Evolutionary conservation across 1,140 invertebrate genomes (phyloP), one percentile per base, ranked within the genome.

Genomic region (Zaprionus nigranus): DNA sequence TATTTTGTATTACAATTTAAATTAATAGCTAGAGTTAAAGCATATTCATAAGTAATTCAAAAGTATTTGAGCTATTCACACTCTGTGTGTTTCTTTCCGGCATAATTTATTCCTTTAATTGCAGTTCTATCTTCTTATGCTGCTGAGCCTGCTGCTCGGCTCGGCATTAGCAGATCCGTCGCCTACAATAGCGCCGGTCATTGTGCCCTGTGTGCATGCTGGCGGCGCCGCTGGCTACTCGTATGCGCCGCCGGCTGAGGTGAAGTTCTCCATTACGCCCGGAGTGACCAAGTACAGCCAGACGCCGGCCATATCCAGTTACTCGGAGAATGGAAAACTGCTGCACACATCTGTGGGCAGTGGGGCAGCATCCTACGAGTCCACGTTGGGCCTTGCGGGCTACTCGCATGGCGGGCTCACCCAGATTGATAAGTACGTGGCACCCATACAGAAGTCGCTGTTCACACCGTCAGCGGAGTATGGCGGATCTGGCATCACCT

Each of bases 201-300:
- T 92, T 22, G 30, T 85, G 30, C 78, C 84, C 15, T 92, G 91
- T 26, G 68, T 92, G 7, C 91, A 92, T 60, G 77, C 88, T 2
- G 64, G 66, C 9, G 72, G 66, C 15, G 51, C 78, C 11, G 61
- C 73, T 26, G 91, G 88, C 34, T 91, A 92, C 43, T 62, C 75
- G 17, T 91, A 91, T 64, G 54, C 79, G 9, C 79, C 91, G 40
- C 75, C 80, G 30, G 79, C 81, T 4, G 80, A 90, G 56, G 82
- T 92, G 1, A 91, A 92, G 66, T 86, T 92, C 64, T 92, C 92
- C 17, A 80, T 91, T 34, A 72, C 82, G n/a, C 90, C 90, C 1
- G 84, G 75, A 9, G 75, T 90, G 11, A 86, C 79, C 26, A 78
- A 91, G 76, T 90, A 86, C 59, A 83, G 75, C 17, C 77, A 86